Base-by-base conservation (phyloP, 2,888 invertebrate genomes). In the Spialia ferax region DNA sequence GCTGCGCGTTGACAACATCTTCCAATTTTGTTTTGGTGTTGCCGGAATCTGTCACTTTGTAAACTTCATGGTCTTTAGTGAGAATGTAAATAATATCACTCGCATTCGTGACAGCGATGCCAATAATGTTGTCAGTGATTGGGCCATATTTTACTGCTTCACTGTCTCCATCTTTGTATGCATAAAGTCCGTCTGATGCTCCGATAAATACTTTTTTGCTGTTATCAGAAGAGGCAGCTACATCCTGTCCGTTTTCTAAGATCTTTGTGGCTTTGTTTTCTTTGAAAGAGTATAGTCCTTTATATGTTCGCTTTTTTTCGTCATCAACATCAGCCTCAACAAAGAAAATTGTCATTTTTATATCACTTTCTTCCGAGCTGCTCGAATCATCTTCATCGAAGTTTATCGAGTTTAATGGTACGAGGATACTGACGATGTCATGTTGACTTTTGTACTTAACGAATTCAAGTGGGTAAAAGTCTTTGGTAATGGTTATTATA, bases 401-500 rank as follows among this genome's bases (percentile, higher is more conserved):
- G 35, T 35, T 35, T 8, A 35, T 35, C 11, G 35, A 35, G 35
- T 35, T 35, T 8, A 35, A 1, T 35, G 35, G 35, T 35, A 35
- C 35, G 2, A 35, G 35, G 11, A 35, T 35, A 3, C 69, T 76
- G 5, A 77, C 73, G 5, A 78, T 78, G 13, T 78, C 77, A 63
- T 79, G 74, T 20, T 73, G 59, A 10, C 70, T 69, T 13, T 61
- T 68, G 54, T 75, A 72, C 11, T 71, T 64, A 7, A 69, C 60
- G 1, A 65, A 63, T 8, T 66, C 60, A 6, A 70, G 54, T 1
- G 67, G 56, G 35, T 50, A 73, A 15, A 70, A 63, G 0, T 72
- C 69, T 18, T 65, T 61, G 4, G 69, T 70, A 0, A 73, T 20
- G 4, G 62, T 3, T 0, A 73, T 6, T 50, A 5, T 50, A 10